These are phyloP conservation scores for Lymantria monacha DNA, from an alignment of 2,888 invertebrate genomes.

Conservation along the genomic window DNA sequence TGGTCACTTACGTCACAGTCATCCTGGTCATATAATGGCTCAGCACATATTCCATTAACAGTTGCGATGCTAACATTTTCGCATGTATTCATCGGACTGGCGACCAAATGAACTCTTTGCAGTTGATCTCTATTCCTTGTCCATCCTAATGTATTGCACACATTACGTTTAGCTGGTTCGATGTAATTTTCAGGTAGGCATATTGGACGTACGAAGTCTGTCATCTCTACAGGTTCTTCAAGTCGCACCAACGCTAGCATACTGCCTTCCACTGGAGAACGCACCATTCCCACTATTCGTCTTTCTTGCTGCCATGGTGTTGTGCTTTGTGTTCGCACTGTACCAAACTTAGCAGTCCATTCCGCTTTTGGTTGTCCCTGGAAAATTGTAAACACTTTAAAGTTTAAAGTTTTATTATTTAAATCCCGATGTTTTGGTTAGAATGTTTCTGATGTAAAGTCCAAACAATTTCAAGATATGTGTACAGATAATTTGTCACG, in stretches of 20 bases:
- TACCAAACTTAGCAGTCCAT: conserved; percentile 91
- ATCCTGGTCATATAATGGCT: conserved; percentile 88
- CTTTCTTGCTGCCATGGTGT: conserved; percentile 95
- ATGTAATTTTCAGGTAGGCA: conserved; percentile 86
- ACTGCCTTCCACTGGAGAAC: conserved; percentile 94
- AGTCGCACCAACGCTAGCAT: conserved; percentile 91
- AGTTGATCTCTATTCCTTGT: conserved; percentile 91
- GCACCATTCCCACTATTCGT: conserved; percentile 92
- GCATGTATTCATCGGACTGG: conserved; percentile 90
- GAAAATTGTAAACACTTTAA: not conserved
- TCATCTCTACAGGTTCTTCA: conserved; percentile 87
- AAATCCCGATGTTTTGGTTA: not conserved
- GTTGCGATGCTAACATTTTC: conserved; percentile 93
- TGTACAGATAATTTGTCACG: too few species aligned
- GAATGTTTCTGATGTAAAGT: too few species aligned
- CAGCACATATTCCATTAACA: conserved; percentile 91
- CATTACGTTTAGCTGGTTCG: conserved; percentile 47
- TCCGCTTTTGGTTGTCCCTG: conserved; percentile 93
- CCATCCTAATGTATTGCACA: conserved; percentile 94
- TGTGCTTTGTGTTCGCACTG: conserved; percentile 88
- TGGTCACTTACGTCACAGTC: conserved; percentile 89
- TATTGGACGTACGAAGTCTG: conserved; percentile 92
- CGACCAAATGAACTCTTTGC: conserved; percentile 89
- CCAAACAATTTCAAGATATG: too few species aligned
- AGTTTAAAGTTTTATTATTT: not conserved